Conservation (phyloP, 2,113 vertebrate genomes). For the Dicaeum eximium region DNA sequence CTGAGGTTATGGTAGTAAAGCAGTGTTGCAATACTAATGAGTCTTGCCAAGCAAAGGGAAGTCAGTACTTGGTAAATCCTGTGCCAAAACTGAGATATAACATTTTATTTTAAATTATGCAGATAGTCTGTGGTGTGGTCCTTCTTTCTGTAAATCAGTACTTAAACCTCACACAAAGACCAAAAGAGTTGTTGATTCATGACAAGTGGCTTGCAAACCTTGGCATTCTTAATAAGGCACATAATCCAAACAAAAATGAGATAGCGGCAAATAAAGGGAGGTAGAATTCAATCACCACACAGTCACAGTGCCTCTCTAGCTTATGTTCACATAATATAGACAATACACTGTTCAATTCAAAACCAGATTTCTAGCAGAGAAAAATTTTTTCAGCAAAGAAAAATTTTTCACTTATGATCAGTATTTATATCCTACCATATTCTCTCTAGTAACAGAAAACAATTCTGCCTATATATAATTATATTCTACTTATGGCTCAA, state of each 20-base stretch:
- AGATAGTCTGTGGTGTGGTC: neutral
- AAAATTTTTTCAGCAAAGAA: neutral
- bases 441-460: neutral
- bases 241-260: neutral
- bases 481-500: neutral
- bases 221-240: constrained; percentile 6
- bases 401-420: neutral
- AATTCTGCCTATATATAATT: neutral
- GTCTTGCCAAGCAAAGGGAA: neutral
- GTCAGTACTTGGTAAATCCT: neutral
- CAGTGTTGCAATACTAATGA: neutral
- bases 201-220: neutral
- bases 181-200: neutral
- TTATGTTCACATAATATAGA: neutral
- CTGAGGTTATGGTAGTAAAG: neutral
- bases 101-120: neutral
- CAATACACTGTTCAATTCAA: neutral
- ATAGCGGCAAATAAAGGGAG: neutral
- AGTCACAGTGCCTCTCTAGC: neutral
- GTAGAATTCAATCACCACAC: neutral
- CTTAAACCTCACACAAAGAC: neutral
- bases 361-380: neutral
- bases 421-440: neutral
- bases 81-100: neutral
- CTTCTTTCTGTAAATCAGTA: neutral